Evolutionary conservation across 1,140 invertebrate species (phyloP), one percentile per base, ranked within the genome.

Genomic region (Nixonia krombeini): DNA sequence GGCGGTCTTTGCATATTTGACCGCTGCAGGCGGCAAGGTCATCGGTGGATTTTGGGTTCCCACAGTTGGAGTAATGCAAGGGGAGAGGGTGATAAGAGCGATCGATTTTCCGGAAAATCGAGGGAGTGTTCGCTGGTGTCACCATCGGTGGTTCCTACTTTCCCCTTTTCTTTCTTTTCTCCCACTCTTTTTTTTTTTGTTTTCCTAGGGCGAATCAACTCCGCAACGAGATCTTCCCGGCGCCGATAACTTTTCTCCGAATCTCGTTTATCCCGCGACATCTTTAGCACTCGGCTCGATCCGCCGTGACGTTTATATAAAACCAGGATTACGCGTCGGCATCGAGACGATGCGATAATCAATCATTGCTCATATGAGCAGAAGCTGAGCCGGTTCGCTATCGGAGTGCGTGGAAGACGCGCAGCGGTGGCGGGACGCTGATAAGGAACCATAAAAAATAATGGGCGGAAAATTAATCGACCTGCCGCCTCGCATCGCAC

Each of bases 381-480:
- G 31, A 57, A 57, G 29, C 57, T 52, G 53, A 52, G 40, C 28
- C 41, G 50, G 65, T 71, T 51, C 50, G 59, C 75, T 70, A 65
- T 67, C 49, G 33, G 26, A 45, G 38, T 55, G 63, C 70, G 69
- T 50, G 51, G 40, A 31, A 52, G 33, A 9, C 26, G 49, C 33
- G 18, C 15, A 12, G 45, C 44, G 56, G 17, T 23, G 51, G 29
- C 44, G 66, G 73, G 65, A 38, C 31, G 37, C 56, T 68, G 80
- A 79, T 79, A 82, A 78, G 75, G 38, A 76, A 66, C 76, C 78
- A 68, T 83, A 82, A 83, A 84, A 83, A 80, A 80, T 81, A 83
- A 83, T 80, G 80, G 76, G 79, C 78, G 80, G 78, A 81, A 83
- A 83, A 82, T 81, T 83, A 82, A 83, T 82, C 79, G 79, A 78